A percentile compares a stretch with the other conserved stretches of the same genome.
Conservation (phyloP, 2,113 vertebrate species). For the Oplegnathus fasciatus region DNA sequence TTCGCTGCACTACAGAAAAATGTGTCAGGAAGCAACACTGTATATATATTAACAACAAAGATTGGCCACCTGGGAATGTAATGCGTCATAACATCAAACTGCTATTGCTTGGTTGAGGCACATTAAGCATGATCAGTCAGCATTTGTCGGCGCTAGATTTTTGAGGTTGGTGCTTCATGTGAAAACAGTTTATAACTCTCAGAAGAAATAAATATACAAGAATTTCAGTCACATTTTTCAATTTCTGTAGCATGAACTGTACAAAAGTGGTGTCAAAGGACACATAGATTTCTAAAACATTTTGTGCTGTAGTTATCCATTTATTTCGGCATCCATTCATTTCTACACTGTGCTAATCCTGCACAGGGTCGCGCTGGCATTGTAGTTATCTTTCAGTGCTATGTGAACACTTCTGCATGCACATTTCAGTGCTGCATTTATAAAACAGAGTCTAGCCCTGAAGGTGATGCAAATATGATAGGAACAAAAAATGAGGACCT, state of each 20-base stretch:
- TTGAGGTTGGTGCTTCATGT: neutral
- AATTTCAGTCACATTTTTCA: neutral
- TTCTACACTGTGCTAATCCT: neutral
- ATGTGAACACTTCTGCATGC: neutral
- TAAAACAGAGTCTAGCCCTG: neutral
- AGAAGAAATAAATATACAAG: neutral
- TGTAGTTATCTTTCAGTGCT: neutral
- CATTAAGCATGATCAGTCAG: conserved; percentile 2
- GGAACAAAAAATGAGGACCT: neutral
- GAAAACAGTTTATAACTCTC: neutral
- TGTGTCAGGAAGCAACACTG: conserved; percentile 1
- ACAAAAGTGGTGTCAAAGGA: neutral
- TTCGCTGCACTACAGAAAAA: neutral
- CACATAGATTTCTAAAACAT: neutral
- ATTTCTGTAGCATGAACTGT: neutral
- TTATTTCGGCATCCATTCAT: neutral
- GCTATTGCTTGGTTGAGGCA: neutral
- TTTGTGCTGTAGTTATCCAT: neutral
- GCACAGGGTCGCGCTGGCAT: neutral
- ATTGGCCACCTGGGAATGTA: neutral
- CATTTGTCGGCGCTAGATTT: neutral
- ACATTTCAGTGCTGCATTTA: neutral
- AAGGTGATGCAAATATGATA: neutral
- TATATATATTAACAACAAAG: neutral
- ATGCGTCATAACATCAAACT: neutral